Evolutionary conservation across 2,113 vertebrate species (phyloP).

Genomic region (Anguilla japonica): DNA sequence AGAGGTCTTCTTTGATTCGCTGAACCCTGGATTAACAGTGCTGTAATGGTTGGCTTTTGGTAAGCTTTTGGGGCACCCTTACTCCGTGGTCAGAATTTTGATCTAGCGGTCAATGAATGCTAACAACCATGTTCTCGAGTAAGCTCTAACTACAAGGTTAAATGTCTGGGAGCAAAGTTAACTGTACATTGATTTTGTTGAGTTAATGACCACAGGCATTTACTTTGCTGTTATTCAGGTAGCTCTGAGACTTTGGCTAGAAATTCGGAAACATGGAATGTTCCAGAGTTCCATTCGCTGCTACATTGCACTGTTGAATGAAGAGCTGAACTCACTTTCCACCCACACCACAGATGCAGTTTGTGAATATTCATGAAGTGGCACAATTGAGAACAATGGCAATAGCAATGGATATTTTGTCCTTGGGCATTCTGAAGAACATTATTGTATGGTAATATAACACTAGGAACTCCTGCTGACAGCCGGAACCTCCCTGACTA

Average conservation of each 20-base stretch:
- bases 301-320: background rate
- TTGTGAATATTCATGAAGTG: background rate
- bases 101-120: background rate
- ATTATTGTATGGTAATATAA: background rate
- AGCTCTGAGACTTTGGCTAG: no score
- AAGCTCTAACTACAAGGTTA: background rate
- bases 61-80: background rate
- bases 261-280: background rate
- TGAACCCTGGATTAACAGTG: background rate
- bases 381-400: background rate
- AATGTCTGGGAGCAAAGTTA: background rate
- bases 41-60: background rate
- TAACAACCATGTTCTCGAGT: background rate
- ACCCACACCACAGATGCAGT: background rate
- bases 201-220: background rate
- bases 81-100: background rate
- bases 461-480: no score
- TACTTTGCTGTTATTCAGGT: background rate
- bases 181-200: background rate
- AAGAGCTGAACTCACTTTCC: background rate
- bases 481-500: background rate
- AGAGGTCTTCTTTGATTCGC: background rate
- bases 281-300: background rate
- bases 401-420: background rate
- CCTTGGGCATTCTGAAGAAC: background rate